Conservation (phyloP, 2,797 vertebrate genomes). For the Clarias fuscus region DNA sequence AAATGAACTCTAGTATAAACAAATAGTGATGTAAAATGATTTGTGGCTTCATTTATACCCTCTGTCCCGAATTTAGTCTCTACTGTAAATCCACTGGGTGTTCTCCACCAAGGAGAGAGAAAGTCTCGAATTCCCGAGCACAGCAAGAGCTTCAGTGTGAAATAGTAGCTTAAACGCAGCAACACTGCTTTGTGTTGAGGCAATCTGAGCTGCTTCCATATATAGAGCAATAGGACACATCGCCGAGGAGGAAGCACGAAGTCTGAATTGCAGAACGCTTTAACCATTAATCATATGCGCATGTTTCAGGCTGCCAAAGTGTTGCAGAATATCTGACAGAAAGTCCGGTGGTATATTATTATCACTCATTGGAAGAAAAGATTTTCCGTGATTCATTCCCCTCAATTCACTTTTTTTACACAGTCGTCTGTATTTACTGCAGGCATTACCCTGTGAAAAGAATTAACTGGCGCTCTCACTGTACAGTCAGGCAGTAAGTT, state of each 20-base stretch:
- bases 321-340: constrained; percentile 5
- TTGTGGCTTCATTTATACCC: neutral
- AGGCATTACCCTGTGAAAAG: neutral
- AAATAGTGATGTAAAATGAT: neutral
- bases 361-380: neutral
- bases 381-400: neutral
- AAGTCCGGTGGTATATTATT: constrained; percentile 13
- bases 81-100: constrained; percentile 16
- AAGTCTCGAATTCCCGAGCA: constrained; percentile 34
- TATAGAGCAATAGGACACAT: constrained; percentile 18
- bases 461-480: neutral
- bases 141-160: constrained; percentile 24
- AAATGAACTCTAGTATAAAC: neutral
- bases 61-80: neutral
- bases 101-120: constrained; percentile 12
- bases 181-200: constrained; percentile 28
- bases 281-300: constrained; percentile 25
- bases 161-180: constrained; percentile 26
- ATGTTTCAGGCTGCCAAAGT: constrained; percentile 5
- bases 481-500: neutral
- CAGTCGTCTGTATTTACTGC: neutral
- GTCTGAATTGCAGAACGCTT: constrained; percentile 1
- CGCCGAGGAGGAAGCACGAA: neutral
- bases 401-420: neutral
- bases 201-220: constrained; percentile 39